These are phyloP conservation scores for Calephelis virginiensis DNA, from an alignment of 1,140 invertebrate species.

Conservation along the genomic window DNA sequence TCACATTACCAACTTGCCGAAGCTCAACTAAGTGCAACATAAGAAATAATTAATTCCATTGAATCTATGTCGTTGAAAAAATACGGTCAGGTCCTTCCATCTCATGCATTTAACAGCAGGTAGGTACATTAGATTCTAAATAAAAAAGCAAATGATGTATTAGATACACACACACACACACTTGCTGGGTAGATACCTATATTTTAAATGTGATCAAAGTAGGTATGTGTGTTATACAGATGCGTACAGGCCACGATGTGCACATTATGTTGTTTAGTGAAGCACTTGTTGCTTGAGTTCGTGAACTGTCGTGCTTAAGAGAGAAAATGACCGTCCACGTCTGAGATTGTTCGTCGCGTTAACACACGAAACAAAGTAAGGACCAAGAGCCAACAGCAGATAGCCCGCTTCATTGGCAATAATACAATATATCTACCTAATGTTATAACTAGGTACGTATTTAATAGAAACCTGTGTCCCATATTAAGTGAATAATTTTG, in stretches of 20 bases:
- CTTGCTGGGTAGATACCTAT: too few relatives aligned
- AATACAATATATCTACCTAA: neutral
- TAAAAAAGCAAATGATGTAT: too few relatives aligned
- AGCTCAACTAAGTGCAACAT: neutral
- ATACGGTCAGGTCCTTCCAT: too few relatives aligned
- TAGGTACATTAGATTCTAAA: too few relatives aligned
- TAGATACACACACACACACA: too few relatives aligned
- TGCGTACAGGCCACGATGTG: neutral
- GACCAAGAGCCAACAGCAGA: constrained; percentile 21
- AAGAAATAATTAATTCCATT: too few relatives aligned
- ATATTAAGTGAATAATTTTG: neutral
- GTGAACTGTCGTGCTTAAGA: constrained; percentile 35
- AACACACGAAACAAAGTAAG: constrained; percentile 24
- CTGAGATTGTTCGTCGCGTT: constrained; percentile 22
- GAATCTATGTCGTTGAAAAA: too few relatives aligned
- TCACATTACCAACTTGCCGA: neutral
- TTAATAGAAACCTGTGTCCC: too few relatives aligned
- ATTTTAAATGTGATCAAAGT: too few relatives aligned
- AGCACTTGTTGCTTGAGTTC: constrained; percentile 37
- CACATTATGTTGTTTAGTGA: constrained; percentile 17
- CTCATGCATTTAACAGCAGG: too few relatives aligned
- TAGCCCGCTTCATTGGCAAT: constrained; percentile 27
- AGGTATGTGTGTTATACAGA: neutral
- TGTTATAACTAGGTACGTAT: too few relatives aligned
- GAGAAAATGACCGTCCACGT: constrained; percentile 34